phyloP scores from a whole-genome alignment of 2,797 vertebrate species.

The Micropoecilia bifurca region DNA sequence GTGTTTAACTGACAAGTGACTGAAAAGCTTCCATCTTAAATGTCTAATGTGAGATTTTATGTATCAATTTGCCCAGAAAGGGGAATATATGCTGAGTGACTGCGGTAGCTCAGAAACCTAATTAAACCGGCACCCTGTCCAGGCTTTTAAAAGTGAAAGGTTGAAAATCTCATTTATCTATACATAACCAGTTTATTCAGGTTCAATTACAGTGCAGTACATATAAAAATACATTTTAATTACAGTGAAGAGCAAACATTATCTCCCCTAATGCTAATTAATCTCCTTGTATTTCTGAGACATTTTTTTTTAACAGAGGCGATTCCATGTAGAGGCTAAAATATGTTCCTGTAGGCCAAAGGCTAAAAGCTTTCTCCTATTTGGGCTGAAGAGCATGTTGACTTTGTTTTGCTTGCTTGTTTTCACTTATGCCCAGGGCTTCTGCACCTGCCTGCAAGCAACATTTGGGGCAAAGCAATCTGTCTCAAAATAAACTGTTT shows the following conservation, averaged over 20 bases:
- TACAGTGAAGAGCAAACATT: neutral
- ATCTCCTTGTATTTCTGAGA: neutral
- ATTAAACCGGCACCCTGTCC: neutral
- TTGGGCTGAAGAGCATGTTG: neutral
- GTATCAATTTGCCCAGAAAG: neutral
- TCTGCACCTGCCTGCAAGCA: constrained; percentile 23
- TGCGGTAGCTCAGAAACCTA: neutral
- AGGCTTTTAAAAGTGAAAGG: neutral
- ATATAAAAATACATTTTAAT: neutral
- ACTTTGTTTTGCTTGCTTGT: constrained; percentile 6
- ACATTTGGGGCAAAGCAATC: constrained; percentile 60
- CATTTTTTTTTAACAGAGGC: neutral
- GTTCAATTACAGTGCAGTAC: neutral
- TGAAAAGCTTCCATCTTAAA: neutral
- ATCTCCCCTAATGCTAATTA: neutral
- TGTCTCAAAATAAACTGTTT: constrained; percentile 37
- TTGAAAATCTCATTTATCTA: neutral
- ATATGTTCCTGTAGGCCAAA: neutral
- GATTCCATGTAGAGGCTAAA: neutral
- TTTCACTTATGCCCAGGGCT: constrained; percentile 2
- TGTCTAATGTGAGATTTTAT: neutral
- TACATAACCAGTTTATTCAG: neutral
- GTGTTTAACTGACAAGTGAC: neutral
- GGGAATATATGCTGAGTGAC: neutral
- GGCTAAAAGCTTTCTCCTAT: neutral